Conservation (phyloP, 2,888 invertebrate species). For the Drosophila imparisetae region DNA sequence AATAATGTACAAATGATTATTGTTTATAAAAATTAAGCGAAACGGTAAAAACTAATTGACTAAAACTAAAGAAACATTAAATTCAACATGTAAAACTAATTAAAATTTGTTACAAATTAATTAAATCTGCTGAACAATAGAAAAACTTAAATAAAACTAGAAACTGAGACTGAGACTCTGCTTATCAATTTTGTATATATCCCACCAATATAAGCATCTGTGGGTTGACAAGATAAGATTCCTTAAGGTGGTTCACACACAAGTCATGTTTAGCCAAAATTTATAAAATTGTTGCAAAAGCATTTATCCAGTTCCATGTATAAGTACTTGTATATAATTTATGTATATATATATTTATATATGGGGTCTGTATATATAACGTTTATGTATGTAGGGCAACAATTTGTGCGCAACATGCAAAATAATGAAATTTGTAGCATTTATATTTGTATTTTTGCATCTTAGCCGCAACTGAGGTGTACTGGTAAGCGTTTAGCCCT, state of each 20-base stretch:
- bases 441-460: conserved; percentile 24
- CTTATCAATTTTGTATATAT: conserved; percentile 19
- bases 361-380: conserved; percentile 58
- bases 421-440: conserved; percentile 54
- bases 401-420: conserved; percentile 75
- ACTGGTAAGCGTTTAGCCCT: conserved; percentile 47
- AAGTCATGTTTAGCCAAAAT: conserved; percentile 52
- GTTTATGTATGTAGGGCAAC: conserved; percentile 69
- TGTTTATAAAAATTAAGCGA: conserved; percentile 33
- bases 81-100: conserved; percentile 63
- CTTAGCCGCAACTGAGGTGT: conserved; percentile 59
- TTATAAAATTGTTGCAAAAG: conserved; percentile 74
- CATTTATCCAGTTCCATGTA: conserved; percentile 62
- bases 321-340: conserved; percentile 51
- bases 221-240: conserved; percentile 8
- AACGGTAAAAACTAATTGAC: conserved; percentile 49
- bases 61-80: conserved; percentile 70
- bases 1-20: conserved; percentile 60
- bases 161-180: conserved; percentile 43
- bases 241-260: conserved; percentile 44
- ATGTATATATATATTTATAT: conserved; percentile 40
- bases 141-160: conserved; percentile 53
- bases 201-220: background rate
- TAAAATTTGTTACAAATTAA: conserved; percentile 66
- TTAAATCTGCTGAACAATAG: conserved; percentile 38